A percentile compares a stretch with the other conserved stretches of the same genome.
These are phyloP conservation scores for Oryzias curvinotus DNA, from an alignment of 2,113 vertebrate genomes.

Conservation along the genomic window DNA sequence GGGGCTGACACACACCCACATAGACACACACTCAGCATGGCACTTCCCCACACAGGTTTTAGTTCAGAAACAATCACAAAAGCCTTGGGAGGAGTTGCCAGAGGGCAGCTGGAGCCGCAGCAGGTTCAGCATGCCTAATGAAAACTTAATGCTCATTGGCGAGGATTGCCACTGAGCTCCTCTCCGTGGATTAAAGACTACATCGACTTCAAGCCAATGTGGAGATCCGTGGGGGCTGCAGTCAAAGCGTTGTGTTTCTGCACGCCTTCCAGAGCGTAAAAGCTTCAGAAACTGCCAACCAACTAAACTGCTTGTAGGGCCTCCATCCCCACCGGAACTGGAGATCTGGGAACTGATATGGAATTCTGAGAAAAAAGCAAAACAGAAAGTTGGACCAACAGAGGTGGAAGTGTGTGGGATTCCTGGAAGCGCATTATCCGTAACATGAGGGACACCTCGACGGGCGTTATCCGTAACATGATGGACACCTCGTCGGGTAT, in stretches of 20 bases:
- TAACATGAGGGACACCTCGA: no score
- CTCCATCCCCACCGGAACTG: slow-evolving; percentile 68
- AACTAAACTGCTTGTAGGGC: slow-evolving; percentile 56
- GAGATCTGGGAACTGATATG: slow-evolving; percentile 65
- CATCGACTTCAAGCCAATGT: slow-evolving; percentile 62
- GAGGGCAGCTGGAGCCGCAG: slow-evolving; percentile 50
- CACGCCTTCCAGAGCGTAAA: slow-evolving; percentile 38
- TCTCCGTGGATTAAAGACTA: slow-evolving; percentile 65
- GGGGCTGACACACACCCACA: slow-evolving; percentile 23
- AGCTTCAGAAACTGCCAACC: slow-evolving; percentile 35
- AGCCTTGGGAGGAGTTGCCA: slow-evolving; percentile 53
- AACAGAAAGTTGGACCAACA: slow-evolving; percentile 58
- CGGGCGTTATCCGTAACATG: no score
- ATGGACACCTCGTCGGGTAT: no score
- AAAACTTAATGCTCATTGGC: slow-evolving; percentile 67
- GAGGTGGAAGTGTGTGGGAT: slow-evolving; percentile 14
- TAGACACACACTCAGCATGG: slow-evolving; percentile 5
- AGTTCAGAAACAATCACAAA: slow-evolving; percentile 63
- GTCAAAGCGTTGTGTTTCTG: slow-evolving; percentile 31
- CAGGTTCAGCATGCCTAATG: slow-evolving; percentile 63
- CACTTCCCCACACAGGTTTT: slow-evolving; percentile 13
- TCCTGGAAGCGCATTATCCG: not conserved
- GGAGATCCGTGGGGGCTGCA: slow-evolving; percentile 57
- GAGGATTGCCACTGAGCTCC: slow-evolving; percentile 45
- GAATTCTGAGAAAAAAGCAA: slow-evolving; percentile 65